Evolutionary conservation across 2,888 invertebrate species (phyloP).

Genomic region (Dryococelus australis): DNA sequence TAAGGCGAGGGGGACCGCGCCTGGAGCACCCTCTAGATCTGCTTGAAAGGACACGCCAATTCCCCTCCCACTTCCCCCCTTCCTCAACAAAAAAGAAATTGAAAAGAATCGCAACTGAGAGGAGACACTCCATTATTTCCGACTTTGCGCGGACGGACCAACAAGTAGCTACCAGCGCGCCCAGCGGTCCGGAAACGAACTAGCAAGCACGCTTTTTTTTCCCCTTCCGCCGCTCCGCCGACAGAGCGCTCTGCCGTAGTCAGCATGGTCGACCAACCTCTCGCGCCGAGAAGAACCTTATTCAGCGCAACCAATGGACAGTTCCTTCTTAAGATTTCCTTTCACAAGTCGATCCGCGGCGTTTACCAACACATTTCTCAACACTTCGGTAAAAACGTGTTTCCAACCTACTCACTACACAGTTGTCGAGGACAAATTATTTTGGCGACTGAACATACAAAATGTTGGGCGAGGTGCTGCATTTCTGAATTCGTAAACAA

Average conservation of each 20-base stretch:
- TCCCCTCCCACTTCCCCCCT: not conserved
- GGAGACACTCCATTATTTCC: slow-evolving; percentile 27
- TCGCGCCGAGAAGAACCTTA: not conserved
- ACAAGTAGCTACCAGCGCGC: slow-evolving; percentile 13
- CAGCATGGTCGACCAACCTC: not conserved
- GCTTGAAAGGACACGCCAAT: not conserved
- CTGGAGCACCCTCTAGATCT: not conserved
- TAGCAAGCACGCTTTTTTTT: not conserved
- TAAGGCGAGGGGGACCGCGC: not conserved
- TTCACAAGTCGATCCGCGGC: too few relatives aligned
- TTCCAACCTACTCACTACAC: too few relatives aligned
- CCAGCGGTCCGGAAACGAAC: slow-evolving; percentile 12
- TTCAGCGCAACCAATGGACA: too few relatives aligned
- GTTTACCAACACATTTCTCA: too few relatives aligned
- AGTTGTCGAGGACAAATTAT: too few relatives aligned
- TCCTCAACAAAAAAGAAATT: not conserved
- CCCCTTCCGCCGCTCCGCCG: not conserved
- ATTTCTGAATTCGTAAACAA: too few relatives aligned
- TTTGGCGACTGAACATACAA: too few relatives aligned
- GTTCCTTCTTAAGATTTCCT: too few relatives aligned
- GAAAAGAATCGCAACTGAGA: slow-evolving; percentile 21
- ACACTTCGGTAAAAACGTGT: too few relatives aligned
- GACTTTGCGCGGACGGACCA: slow-evolving; percentile 24
- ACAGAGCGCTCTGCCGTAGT: not conserved
- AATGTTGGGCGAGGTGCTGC: too few relatives aligned